A percentile compares a stretch with the other conserved stretches of the same genome.
These are phyloP conservation scores for Drosophila kokeensis DNA, from an alignment of 2,888 invertebrate genomes.

Conservation along the genomic window DNA sequence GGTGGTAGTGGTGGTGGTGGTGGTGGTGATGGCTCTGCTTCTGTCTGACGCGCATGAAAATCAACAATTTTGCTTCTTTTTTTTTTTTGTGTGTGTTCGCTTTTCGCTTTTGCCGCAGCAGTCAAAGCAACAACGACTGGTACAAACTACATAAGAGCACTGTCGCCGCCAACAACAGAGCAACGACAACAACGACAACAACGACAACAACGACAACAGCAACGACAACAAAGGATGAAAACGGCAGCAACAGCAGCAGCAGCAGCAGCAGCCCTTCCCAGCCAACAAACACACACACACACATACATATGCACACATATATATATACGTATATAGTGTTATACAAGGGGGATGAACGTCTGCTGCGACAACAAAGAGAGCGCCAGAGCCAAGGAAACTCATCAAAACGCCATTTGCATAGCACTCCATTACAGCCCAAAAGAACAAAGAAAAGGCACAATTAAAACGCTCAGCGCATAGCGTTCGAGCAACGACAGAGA, in stretches of 20 bases:
- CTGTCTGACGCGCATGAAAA: conserved; percentile 74
- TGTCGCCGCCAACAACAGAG: conserved; percentile 69
- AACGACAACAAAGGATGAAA: conserved; percentile 59
- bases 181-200: conserved; percentile 64
- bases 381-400: conserved; percentile 73
- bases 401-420: conserved; percentile 83
- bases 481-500: conserved; percentile 1
- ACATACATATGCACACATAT: conserved; percentile 8
- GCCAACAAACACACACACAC: conserved; percentile 53
- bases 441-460: conserved; percentile 81
- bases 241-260: conserved; percentile 62
- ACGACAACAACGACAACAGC: conserved; percentile 60
- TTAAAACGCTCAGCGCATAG: conserved; percentile 65
- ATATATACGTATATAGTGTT: conserved; percentile 31
- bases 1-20: conserved; percentile 29
- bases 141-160: conserved; percentile 49
- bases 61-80: conserved; percentile 47
- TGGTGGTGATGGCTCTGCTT: conserved; percentile 53
- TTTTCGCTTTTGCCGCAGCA: conserved; percentile 37
- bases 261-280: conserved; percentile 67
- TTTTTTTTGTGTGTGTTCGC: conserved; percentile 29
- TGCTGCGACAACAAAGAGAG: conserved; percentile 69
- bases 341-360: conserved; percentile 78
- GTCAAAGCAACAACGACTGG: conserved; percentile 53
- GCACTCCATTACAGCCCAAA: conserved; percentile 80